phyloP scores from a whole-genome alignment of 2,888 invertebrate species.

The Gonocerus acuteangulatus region DNA sequence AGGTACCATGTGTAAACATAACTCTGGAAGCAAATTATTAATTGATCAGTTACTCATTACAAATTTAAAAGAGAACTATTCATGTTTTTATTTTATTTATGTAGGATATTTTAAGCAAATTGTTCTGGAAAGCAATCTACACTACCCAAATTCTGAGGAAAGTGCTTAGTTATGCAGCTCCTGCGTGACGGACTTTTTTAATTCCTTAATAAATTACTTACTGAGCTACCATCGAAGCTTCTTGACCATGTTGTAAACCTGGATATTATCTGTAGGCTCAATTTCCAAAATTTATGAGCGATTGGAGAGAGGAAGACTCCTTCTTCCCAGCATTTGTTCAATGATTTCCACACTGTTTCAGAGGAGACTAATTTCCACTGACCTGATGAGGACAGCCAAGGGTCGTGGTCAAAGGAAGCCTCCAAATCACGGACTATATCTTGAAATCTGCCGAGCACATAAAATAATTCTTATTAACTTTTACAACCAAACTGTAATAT shows the following conservation, averaged over 20 bases:
- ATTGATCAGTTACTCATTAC: no score
- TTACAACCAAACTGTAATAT: no score
- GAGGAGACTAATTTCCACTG: conserved; percentile 43
- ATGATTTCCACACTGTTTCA: conserved; percentile 48
- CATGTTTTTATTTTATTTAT: no score
- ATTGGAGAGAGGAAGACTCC: conserved; percentile 72
- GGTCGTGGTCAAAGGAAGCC: conserved; percentile 41
- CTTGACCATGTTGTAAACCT: conserved; percentile 65
- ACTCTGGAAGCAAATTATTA: no score
- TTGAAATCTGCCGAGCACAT: conserved; percentile 59
- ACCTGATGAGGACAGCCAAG: conserved; percentile 22
- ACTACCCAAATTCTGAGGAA: no score
- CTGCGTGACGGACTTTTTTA: no score
- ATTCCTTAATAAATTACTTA: conserved; percentile 8
- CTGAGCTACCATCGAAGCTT: not conserved
- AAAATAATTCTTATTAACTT: not conserved
- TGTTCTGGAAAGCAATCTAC: no score
- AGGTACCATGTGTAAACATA: no score
- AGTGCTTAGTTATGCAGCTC: no score
- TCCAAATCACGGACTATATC: conserved; percentile 72
- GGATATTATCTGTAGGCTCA: conserved; percentile 73
- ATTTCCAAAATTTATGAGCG: conserved; percentile 77
- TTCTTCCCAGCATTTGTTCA: conserved; percentile 64
- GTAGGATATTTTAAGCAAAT: not conserved
- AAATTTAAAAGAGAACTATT: no score